Conservation (phyloP, 2,888 invertebrate species). For the Linnaemya tessellans region DNA sequence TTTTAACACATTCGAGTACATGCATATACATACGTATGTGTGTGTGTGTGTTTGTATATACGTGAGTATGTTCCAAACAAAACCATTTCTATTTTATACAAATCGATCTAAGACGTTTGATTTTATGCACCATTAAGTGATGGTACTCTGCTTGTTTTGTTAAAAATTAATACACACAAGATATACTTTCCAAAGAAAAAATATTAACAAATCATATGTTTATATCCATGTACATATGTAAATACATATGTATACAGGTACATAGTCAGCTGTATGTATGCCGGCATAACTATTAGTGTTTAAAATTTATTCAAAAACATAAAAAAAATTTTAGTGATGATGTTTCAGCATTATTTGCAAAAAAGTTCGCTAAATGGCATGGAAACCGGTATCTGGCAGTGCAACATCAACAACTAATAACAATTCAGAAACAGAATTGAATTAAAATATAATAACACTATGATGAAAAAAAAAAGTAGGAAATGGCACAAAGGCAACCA, state of each 20-base stretch:
- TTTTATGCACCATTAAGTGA: too few species aligned
- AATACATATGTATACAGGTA: not conserved
- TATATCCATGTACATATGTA: not conserved
- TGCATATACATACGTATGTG: too few species aligned
- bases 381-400: constrained; percentile 66
- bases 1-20: too few species aligned
- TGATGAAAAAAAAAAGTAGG: constrained; percentile 8
- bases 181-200: too few species aligned
- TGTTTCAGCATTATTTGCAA: constrained; percentile 67
- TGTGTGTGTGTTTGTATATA: too few species aligned
- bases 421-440: constrained; percentile 30
- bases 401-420: constrained; percentile 50
- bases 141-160: too few species aligned
- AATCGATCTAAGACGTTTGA: too few species aligned
- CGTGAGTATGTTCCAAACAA: too few species aligned
- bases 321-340: constrained; percentile 52
- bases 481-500: constrained; percentile 23
- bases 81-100: too few species aligned
- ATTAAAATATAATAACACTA: constrained; percentile 1
- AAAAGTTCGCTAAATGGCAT: constrained; percentile 30
- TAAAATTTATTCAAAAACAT: constrained; percentile 51
- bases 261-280: constrained; percentile 1
- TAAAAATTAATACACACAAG: too few species aligned
- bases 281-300: constrained; percentile 50
- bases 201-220: not conserved